Base-by-base conservation (phyloP, 2,797 vertebrate genomes). In the Acipenser ruthenus region DNA sequence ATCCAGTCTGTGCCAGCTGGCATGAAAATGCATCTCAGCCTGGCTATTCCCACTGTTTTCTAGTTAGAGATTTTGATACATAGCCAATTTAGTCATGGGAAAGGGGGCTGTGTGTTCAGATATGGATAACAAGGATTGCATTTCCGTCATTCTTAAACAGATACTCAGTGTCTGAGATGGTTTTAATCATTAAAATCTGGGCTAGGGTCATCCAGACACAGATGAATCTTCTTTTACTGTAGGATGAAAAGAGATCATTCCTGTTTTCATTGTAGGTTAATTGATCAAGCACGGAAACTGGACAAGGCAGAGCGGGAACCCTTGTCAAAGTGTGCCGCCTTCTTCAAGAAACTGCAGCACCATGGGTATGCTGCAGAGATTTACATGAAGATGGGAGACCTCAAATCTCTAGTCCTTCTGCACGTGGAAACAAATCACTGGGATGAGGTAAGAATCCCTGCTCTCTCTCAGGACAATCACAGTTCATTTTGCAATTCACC, bases 301-400 rank as follows among this genome's bases (percentile, higher is more conserved):
- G 95, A 99, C 87, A 98, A 95, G 83, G 96, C 96, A 0, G 96
- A 99, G 79, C 90, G 95, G 0, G 94, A 96, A 77, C 92, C 93
- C 0, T 78, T 99, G 82, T 84, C 88, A 18, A 92, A 90, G 72
- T 99, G 96, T 37, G 96, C 96, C 6, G 75, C 80, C 76, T 94
- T 95, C 83, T 96, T 99, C 74, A 94, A 94, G 83, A 92, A 85
- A 77, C 87, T 99, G 49, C 83, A 92, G 76, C 93, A 94, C 79
- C 94, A 95, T 11, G 93, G 94, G 74, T 98, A 94, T 47, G 96
- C 97, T 47, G 94, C 95, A 0, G 96, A 99, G 83, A 95, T 88
- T 37, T 98, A 94, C 80, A 82, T 92, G 79, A 99, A 99, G 89
- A 92, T 97, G 67, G 96, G 96, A 9, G 95, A 99, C 88, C 86